Evolutionary conservation across 2,797 vertebrate genomes (phyloP), one percentile per base, ranked within the genome.

Genomic region (Alfaro cultratus): DNA sequence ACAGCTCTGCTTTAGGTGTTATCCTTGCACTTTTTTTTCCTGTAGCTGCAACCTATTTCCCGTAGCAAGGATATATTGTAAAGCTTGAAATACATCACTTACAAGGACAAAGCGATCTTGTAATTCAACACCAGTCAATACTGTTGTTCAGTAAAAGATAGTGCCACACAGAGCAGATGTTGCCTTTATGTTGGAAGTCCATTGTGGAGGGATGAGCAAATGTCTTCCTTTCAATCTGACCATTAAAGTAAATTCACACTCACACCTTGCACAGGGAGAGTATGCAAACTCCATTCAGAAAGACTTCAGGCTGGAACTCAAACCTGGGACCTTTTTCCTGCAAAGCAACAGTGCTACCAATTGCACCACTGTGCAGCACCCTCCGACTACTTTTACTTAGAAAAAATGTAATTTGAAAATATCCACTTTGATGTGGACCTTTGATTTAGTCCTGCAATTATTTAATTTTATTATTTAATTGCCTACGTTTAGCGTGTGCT

Each of bases 41-140:
- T 9, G 18, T 1, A 67, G 8, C 34, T 67, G 62, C 34, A 70
- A 43, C 12, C 5, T 70, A 43, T 70, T n/a, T 70, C 39, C 41
- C 39, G 67, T 29, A 43, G 11, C 41, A 70, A n/a, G 67, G 2
- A 67, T 4, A 67, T 45, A n/a, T 43, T 29, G 67, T n/a, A n/a
- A n/a, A 26, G 67, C 41, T n/a, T 70, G 8, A 43, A 70, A 70
- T 70, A 70, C 62, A 39, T 46, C n/a, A 29, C 68, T 43, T 72
- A 72, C 41, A 46, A 46, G 68, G 68, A 72, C 68, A 46, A 5
- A 45, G 26, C 3, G 41, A 46, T 7, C 34, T 71, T n/a, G 41
- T 45, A 71, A 71, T 71, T 45, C 68, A 45, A 45, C 41, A 71
- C 68, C 68, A 43, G 23, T 43, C 68, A 45, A 71, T 71, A n/a